These are phyloP conservation scores for Heliconius eleuchia DNA, from an alignment of 1,140 invertebrate species.

Conservation along the genomic window DNA sequence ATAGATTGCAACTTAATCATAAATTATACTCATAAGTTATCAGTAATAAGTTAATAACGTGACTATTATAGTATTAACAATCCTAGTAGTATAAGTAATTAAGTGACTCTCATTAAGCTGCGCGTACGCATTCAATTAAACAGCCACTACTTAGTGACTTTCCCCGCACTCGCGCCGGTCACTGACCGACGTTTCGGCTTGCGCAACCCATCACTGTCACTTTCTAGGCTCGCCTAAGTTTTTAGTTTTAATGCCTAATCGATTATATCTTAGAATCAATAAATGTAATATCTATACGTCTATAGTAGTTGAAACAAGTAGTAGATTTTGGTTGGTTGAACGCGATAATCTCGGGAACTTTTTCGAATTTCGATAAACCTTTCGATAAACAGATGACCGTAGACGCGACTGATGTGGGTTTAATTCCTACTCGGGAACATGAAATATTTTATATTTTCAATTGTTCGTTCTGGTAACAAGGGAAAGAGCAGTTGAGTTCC, in stretches of 20 bases:
- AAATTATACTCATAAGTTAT: too few relatives aligned
- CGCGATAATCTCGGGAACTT: too few relatives aligned
- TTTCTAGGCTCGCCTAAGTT: conserved; percentile 56
- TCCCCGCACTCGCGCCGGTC: conserved; percentile 64
- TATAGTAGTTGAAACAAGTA: too few relatives aligned
- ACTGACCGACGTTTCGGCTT: conserved; percentile 67
- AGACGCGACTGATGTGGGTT: not conserved
- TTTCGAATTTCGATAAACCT: too few relatives aligned
- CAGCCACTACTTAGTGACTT: conserved; percentile 51
- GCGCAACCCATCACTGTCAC: conserved; percentile 69
- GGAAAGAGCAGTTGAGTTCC: too few relatives aligned
- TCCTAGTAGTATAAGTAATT: not conserved
- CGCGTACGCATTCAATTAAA: conserved; percentile 44
- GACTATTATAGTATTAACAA: not conserved
- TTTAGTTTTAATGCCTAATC: conserved; percentile 40
- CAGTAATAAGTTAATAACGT: too few relatives aligned
- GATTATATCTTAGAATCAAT: not conserved
- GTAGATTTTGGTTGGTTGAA: too few relatives aligned
- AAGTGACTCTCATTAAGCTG: not conserved
- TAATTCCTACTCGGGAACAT: not conserved
- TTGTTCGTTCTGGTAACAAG: too few relatives aligned
- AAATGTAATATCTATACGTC: too few relatives aligned
- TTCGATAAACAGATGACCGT: not conserved
- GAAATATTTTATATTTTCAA: not conserved
- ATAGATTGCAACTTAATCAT: too few relatives aligned